Conservation (phyloP, 2,888 invertebrate genomes). For the Cenopis cana region DNA sequence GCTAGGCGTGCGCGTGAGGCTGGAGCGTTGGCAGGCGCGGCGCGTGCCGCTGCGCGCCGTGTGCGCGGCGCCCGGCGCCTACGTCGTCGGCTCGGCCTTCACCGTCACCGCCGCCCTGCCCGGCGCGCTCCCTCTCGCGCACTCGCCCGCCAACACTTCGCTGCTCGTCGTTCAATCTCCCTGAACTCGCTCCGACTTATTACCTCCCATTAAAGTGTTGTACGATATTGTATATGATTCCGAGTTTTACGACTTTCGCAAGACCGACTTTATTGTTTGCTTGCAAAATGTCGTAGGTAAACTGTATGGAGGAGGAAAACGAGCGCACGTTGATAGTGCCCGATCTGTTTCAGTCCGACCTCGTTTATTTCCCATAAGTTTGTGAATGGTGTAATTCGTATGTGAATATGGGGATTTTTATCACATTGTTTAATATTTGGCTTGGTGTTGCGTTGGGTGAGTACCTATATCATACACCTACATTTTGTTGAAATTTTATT, state of each 20-base stretch:
- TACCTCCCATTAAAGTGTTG: constrained; percentile 16
- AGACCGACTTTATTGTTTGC: constrained; percentile 27
- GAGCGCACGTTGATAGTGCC: constrained; percentile 15
- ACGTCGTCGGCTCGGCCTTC: constrained; percentile 87
- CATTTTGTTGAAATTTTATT: constrained; percentile 13
- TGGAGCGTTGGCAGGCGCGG: constrained; percentile 81
- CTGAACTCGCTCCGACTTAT: constrained; percentile 43
- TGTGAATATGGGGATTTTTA: constrained; percentile 41
- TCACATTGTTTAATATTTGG: constrained; percentile 38
- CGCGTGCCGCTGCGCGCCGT: constrained; percentile 86
- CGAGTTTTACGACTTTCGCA: constrained; percentile 36
- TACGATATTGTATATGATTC: constrained; percentile 9
- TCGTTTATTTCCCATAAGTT: constrained; percentile 24
- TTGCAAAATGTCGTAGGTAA: constrained; percentile 28
- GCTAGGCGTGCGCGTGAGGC: constrained; percentile 65
- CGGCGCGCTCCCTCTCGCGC: constrained; percentile 49
- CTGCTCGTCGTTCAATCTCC: constrained; percentile 70
- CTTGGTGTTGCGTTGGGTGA: constrained; percentile 31
- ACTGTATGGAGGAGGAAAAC: constrained; percentile 29
- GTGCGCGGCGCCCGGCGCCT: constrained; percentile 87
- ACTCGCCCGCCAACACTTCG: constrained; percentile 67
- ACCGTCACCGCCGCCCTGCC: constrained; percentile 61
- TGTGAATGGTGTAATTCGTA: constrained; percentile 33
- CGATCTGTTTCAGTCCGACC: constrained; percentile 17
- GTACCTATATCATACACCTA: constrained; percentile 14